phyloP scores from a whole-genome alignment of 2,113 vertebrate genomes.

The Notechis scutatus region DNA sequence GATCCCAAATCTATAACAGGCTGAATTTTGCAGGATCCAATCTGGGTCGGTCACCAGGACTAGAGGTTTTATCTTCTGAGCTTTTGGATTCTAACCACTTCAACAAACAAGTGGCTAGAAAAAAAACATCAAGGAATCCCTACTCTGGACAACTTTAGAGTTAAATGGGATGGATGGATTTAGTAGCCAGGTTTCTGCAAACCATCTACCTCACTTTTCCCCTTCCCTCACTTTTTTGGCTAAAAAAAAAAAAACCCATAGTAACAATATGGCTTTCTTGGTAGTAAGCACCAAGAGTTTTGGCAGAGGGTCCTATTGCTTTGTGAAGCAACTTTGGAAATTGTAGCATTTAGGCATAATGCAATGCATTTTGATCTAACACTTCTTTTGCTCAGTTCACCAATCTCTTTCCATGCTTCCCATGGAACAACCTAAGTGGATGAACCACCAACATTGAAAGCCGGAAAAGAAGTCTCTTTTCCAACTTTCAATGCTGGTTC shows the following conservation, averaged over 20 bases:
- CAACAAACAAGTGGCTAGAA: background rate
- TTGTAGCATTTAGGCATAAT: background rate
- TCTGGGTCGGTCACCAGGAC: too few species aligned
- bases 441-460: background rate
- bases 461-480: background rate
- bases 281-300: background rate
- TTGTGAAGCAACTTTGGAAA: background rate
- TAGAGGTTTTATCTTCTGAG: too few species aligned
- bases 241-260: background rate
- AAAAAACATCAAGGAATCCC: background rate
- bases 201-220: background rate
- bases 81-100: background rate
- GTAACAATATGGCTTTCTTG: background rate
- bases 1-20: background rate
- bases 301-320: background rate
- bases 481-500: too few species aligned
- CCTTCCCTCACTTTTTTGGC: background rate
- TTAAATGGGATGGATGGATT: background rate
- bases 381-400: background rate
- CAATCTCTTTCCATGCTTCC: background rate
- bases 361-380: background rate
- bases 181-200: background rate
- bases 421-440: background rate
- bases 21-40: too few species aligned
- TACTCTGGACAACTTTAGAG: background rate